Percentiles rank a stretch among this genome's conserved stretches.
Evolutionary conservation across 2,113 vertebrate species (phyloP).

Genomic region (Brachypodius melanocephalos): DNA sequence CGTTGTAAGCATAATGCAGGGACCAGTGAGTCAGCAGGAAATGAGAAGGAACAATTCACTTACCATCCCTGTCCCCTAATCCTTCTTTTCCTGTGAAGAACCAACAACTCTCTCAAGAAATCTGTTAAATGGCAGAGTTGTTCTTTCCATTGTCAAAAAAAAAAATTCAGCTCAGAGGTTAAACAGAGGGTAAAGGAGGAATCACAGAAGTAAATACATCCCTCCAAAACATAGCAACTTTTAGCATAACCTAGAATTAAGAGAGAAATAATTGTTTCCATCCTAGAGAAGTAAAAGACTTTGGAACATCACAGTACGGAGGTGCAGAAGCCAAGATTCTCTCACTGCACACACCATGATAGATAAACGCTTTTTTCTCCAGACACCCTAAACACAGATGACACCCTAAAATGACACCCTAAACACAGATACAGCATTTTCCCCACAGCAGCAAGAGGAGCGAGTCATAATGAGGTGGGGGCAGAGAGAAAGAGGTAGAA

Average conservation of each 20-base stretch:
- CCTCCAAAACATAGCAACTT: not conserved
- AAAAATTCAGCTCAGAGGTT: not conserved
- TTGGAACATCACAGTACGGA: not conserved
- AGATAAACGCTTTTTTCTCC: not conserved
- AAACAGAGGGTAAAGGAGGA: not conserved
- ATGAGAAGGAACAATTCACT: not conserved
- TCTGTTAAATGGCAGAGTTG: not conserved
- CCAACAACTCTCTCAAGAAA: not conserved
- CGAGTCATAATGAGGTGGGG: fast-evolving
- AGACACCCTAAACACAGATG: not conserved
- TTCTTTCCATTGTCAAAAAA: not conserved
- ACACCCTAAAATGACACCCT: not conserved
- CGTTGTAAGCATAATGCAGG: not conserved
- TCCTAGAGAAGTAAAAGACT: not conserved
- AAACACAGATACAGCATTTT: not conserved
- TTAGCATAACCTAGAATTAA: not conserved
- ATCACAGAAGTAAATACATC: not conserved
- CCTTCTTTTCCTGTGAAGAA: not conserved
- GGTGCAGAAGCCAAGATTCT: not conserved
- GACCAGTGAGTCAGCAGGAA: not conserved
- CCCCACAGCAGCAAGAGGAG: not conserved
- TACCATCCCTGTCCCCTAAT: not conserved
- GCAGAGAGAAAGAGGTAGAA: not conserved
- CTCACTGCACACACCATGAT: not conserved
- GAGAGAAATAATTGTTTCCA: not conserved